Percentiles rank a stretch among this genome's conserved stretches.
Evolutionary conservation across 2,113 vertebrate genomes (phyloP).

Genomic region (Pelecanus crispus): DNA sequence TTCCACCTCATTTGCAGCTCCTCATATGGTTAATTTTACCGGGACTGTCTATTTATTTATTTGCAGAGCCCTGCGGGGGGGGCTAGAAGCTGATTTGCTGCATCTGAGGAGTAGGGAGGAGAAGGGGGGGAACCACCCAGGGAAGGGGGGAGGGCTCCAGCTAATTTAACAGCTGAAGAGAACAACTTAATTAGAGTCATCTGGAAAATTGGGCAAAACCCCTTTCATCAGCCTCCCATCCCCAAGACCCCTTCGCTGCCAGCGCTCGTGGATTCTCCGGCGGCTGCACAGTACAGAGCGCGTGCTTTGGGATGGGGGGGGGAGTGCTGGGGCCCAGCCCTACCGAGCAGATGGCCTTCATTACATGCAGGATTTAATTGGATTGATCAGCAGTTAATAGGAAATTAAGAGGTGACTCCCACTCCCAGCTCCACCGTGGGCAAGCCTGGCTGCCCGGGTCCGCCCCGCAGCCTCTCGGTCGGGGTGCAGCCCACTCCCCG

Average conservation of each 20-base stretch:
- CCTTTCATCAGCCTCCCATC: neutral
- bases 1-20: slow-evolving; percentile 56
- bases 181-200: slow-evolving; percentile 61
- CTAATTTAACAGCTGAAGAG: slow-evolving; percentile 48
- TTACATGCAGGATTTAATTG: slow-evolving; percentile 71
- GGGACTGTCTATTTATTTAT: slow-evolving; percentile 19
- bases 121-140: neutral
- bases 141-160: slow-evolving; percentile 10
- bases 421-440: neutral
- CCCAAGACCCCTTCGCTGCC: neutral
- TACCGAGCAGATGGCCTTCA: slow-evolving; percentile 73
- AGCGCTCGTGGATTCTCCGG: neutral
- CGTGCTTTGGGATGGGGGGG: neutral
- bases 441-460: neutral
- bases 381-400: slow-evolving; percentile 75
- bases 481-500: neutral
- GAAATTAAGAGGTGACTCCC: slow-evolving; percentile 54
- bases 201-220: slow-evolving; percentile 32
- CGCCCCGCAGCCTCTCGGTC: accelerated
- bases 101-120: neutral
- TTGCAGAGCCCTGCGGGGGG: neutral
- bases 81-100: slow-evolving; percentile 46
- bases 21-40: slow-evolving; percentile 46
- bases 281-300: neutral
- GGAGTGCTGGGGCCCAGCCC: neutral